phyloP scores from a whole-genome alignment of 2,113 vertebrate species.

The Aptenodytes forsteri region DNA sequence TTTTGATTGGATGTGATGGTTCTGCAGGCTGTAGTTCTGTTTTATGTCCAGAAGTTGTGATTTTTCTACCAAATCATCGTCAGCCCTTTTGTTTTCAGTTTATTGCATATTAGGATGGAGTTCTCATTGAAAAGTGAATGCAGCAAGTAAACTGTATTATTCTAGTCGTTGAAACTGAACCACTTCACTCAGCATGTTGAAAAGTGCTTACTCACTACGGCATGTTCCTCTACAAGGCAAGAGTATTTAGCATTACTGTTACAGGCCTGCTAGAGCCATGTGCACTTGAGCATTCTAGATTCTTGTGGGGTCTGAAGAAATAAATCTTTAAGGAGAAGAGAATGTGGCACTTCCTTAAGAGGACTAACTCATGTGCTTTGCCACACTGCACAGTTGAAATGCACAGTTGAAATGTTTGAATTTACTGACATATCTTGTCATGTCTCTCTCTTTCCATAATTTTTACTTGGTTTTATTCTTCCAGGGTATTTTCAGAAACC shows the following conservation, averaged over 20 bases:
- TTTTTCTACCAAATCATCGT: not conserved
- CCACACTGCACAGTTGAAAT: not conserved
- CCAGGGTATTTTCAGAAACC: slow-evolving; percentile 11
- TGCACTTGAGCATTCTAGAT: not conserved
- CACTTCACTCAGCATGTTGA: not conserved
- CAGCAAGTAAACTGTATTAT: not conserved
- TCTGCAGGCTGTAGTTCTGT: not conserved
- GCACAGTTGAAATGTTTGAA: not conserved
- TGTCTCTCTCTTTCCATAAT: not conserved
- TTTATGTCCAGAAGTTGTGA: not conserved
- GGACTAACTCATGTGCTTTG: slow-evolving; percentile 7
- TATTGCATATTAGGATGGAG: not conserved
- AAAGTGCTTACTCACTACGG: not conserved
- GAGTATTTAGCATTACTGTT: not conserved
- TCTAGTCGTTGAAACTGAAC: not conserved
- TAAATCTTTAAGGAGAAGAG: not conserved
- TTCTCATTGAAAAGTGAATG: not conserved
- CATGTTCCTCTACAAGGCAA: not conserved
- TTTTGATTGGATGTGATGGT: not conserved
- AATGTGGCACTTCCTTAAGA: not conserved
- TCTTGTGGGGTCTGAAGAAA: not conserved
- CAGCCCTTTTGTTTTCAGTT: not conserved
- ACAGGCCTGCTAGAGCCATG: not conserved
- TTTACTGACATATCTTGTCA: not conserved
- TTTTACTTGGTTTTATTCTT: slow-evolving; percentile 4